Base-by-base conservation (phyloP, 2,797 vertebrate genomes). In the Danio choprae region DNA sequence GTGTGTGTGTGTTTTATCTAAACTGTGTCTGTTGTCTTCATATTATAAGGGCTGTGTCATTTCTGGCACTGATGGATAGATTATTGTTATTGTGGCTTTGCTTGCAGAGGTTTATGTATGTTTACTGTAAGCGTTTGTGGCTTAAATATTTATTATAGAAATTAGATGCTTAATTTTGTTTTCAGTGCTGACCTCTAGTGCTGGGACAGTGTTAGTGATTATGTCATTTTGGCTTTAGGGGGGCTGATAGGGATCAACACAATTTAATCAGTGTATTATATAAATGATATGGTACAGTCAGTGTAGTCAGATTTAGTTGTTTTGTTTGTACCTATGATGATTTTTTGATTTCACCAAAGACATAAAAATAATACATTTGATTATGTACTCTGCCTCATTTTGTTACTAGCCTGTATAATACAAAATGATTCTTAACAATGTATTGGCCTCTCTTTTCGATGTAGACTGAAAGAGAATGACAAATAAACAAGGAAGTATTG, bases 111-210 rank as follows among this genome's bases (percentile, higher is more conserved):
- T 64, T 29, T 41, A 46, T 53, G 20, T 75, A 40, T 62, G 5
- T 40, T 29, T 29, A 3, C 29, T 29, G 29, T 29, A 29, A 29
- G 12, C 51, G 16, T 40, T 41, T 63, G n/a, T 63, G 40, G 55
- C 55, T 46, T n/a, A n/a, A n/a, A n/a, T n/a, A n/a, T n/a, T n/a
- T n/a, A n/a, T n/a, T n/a, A n/a, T n/a, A n/a, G n/a, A n/a, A n/a
- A n/a, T n/a, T n/a, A n/a, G n/a, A n/a, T n/a, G 18, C 40, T 73
- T 40, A 7, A 2, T 29, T 44, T 63, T 29, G 29, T 72, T 75
- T 10, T 4, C 11, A 60, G 58, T 81, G 75, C 75, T 85, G 74
- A 63, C 81, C 60, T 77, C 81, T 85, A 73, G 79, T 81, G 84
- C 46, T 36, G 7, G n/a, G 53, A 48, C 16, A 48, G 16, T 38